Conservation (phyloP, 2,113 vertebrate genomes). For the Anhinga anhinga region DNA sequence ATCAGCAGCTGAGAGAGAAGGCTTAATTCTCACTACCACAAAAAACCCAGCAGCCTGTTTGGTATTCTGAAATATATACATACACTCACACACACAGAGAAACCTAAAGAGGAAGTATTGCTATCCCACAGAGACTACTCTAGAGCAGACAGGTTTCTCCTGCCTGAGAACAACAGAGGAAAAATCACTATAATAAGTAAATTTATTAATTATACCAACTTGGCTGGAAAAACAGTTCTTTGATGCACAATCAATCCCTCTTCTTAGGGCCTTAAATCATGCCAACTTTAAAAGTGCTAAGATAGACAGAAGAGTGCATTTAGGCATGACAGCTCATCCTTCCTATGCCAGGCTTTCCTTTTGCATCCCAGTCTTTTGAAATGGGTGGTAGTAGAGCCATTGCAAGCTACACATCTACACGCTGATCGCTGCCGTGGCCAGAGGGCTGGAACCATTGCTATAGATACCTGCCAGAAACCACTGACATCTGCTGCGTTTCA, state of each 20-base stretch:
- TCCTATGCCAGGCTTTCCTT: background rate
- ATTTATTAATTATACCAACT: background rate
- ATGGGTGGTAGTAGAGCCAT: fast-evolving
- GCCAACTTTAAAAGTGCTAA: background rate
- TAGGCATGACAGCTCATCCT: background rate
- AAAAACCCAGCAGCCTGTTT: background rate
- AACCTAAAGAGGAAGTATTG: background rate
- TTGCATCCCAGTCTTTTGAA: background rate
- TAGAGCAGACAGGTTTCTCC: background rate
- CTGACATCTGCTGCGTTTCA: background rate
- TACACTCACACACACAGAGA: background rate
- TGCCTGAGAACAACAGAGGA: background rate
- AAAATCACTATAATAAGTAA: background rate
- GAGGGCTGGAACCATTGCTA: background rate
- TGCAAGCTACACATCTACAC: background rate
- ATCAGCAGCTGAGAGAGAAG: background rate
- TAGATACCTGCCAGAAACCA: background rate
- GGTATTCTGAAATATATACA: background rate
- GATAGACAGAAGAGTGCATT: background rate
- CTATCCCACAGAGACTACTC: background rate
- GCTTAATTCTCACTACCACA: background rate
- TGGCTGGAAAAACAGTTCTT: background rate
- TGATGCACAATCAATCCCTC: background rate
- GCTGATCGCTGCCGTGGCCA: background rate
- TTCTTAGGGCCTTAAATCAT: background rate